Base-by-base conservation (phyloP, 1,140 invertebrate genomes). In the Pseudomyrmex dendroicus region DNA sequence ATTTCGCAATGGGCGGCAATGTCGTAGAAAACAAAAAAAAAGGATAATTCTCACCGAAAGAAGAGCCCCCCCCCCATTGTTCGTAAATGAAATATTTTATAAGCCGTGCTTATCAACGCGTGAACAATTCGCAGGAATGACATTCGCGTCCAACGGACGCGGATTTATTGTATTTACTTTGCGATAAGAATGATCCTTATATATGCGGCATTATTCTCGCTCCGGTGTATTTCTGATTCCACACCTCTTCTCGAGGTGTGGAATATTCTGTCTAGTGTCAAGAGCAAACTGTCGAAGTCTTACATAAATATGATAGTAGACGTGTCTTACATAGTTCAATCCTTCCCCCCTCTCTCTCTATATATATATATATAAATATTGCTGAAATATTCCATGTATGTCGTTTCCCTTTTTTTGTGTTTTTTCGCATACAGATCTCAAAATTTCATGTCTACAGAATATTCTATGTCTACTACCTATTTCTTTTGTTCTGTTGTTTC, bases 31-130 rank as follows among this genome's bases (percentile, higher is more conserved):
- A 25, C 2, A 25, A 25, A 35, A 35, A 35, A 35, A 25, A 17
- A 17, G n/a, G 68, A 68, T 44, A 46, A 25, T 15, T 50, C 48
- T 50, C 48, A 13, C 44, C 48, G 17, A 17, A 78, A 59, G 22
- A 17, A 61, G 15, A 25, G 44, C 35, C n/a, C n/a, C n/a, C n/a
- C n/a, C n/a, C n/a, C n/a, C n/a, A 67, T 64, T 12, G 50, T 22
- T 15, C 44, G 44, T 72, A 80, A 80, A 61, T 80, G 48, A 80
- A 70, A 50, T 50, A 59, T 78, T 70, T 78, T 44, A 70, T 59
- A 59, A 57, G 50, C 25, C 35, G n/a, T 35, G n/a, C 35, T 78
- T 68, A 78, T 67, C 63, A 68, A 12, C 13, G 20, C 44, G 44
- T 20, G 22, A 48, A 35, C 54, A 57, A 48, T 64, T 46, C 64